These are phyloP conservation scores for Lysandra bellargus DNA, from an alignment of 2,888 invertebrate genomes.

Conservation along the genomic window DNA sequence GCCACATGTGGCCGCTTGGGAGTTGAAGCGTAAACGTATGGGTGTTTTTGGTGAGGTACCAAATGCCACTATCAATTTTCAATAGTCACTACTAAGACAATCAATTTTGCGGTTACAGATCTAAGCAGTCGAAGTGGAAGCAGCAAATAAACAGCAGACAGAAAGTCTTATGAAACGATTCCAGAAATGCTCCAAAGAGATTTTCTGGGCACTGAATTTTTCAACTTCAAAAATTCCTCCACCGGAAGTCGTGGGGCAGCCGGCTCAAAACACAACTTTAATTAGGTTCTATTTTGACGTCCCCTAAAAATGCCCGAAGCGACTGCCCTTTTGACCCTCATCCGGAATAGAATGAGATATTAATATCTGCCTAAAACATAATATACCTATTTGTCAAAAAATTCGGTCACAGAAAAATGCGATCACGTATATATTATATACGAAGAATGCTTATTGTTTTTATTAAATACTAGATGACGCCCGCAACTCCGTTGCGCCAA, in stretches of 20 bases:
- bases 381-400: background rate
- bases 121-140: too few species aligned
- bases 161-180: background rate
- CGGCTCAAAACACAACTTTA: conserved; percentile 1
- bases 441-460: too few species aligned
- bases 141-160: too few species aligned
- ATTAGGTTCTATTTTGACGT: conserved; percentile 12
- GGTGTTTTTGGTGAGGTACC: too few species aligned
- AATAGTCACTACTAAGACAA: too few species aligned
- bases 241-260: background rate
- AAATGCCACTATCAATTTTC: too few species aligned
- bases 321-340: conserved; percentile 28
- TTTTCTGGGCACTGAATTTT: background rate
- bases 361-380: background rate
- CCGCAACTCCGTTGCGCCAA: too few species aligned
- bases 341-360: conserved; percentile 27
- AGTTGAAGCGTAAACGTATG: too few species aligned
- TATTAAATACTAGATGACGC: too few species aligned
- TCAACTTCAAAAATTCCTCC: background rate
- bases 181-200: background rate
- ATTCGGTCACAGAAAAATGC: background rate
- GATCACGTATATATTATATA: background rate
- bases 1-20: too few species aligned
- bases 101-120: too few species aligned
- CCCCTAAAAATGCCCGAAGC: conserved; percentile 10